A percentile compares a stretch with the other conserved stretches of the same genome.
Evolutionary conservation across 2,113 vertebrate genomes (phyloP).

Genomic region (Hiodon tergisus): DNA sequence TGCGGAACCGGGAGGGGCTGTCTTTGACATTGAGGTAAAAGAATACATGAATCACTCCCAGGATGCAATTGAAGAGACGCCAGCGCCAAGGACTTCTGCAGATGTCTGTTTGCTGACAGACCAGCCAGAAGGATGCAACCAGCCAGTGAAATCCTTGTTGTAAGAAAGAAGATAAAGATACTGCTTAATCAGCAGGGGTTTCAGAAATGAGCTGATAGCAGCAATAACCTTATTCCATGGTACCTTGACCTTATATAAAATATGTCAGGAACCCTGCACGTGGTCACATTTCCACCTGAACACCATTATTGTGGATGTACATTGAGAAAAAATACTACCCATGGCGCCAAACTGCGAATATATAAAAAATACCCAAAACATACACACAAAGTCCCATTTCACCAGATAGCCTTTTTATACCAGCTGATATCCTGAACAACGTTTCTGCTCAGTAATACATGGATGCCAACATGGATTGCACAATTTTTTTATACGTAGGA

Average conservation of each 20-base stretch:
- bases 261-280: no score
- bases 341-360: no score
- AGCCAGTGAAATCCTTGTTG: constrained; percentile 73
- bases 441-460: no score
- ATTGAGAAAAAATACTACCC: no score
- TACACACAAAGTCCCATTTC: no score
- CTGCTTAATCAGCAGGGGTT: not conserved
- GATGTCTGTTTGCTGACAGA: constrained; percentile 74
- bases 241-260: no score
- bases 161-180: constrained; percentile 1
- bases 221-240: not conserved
- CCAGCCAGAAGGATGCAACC: constrained; percentile 77
- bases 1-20: constrained; percentile 65
- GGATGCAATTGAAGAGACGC: constrained; percentile 69
- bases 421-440: no score
- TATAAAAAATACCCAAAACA: no score
- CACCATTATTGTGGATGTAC: no score
- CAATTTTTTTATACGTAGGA: not conserved
- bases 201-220: not conserved
- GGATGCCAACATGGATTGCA: not conserved
- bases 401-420: no score
- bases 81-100: constrained; percentile 60
- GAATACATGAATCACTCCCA: constrained; percentile 72
- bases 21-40: constrained; percentile 71
- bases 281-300: no score